phyloP scores from a whole-genome alignment of 2,888 invertebrate species.

The Myopa testacea region DNA sequence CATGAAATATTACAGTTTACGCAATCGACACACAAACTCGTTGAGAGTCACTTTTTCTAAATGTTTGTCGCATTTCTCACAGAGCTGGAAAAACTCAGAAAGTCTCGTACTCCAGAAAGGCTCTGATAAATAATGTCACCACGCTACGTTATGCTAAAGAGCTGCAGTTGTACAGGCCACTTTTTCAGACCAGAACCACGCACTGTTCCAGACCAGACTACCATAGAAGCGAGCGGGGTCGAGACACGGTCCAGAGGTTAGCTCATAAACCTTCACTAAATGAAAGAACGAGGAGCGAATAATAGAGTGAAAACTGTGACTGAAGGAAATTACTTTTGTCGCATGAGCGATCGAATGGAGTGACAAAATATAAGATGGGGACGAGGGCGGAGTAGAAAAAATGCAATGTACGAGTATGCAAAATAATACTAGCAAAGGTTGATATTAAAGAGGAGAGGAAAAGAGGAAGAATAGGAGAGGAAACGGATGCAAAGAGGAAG shows the following conservation, averaged over 20 bases:
- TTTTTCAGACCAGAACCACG: too few relatives aligned
- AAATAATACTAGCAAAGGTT: too few relatives aligned
- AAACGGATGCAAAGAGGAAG: background rate
- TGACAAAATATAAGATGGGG: background rate
- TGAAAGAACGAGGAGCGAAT: slow-evolving; percentile 46
- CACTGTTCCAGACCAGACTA: too few relatives aligned
- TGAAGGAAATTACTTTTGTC: slow-evolving; percentile 56
- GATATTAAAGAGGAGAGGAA: background rate
- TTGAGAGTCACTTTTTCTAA: background rate
- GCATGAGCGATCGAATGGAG: slow-evolving; percentile 44
- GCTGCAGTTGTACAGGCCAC: background rate
- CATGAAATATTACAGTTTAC: too few relatives aligned
- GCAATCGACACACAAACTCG: background rate
- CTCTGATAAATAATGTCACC: slow-evolving; percentile 21
- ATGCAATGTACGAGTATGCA: too few relatives aligned
- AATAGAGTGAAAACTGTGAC: slow-evolving; percentile 54
- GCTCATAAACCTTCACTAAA: slow-evolving; percentile 46
- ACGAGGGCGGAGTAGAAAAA: background rate
- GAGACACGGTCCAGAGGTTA: slow-evolving; percentile 28
- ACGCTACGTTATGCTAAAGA: slow-evolving; percentile 34
- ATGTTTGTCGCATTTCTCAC: background rate
- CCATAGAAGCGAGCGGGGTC: too few relatives aligned
- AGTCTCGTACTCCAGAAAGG: background rate
- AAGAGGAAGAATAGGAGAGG: background rate
- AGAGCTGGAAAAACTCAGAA: background rate